These are phyloP conservation scores for Vireo altiloquus DNA, from an alignment of 2,113 vertebrate species.

Conservation along the genomic window DNA sequence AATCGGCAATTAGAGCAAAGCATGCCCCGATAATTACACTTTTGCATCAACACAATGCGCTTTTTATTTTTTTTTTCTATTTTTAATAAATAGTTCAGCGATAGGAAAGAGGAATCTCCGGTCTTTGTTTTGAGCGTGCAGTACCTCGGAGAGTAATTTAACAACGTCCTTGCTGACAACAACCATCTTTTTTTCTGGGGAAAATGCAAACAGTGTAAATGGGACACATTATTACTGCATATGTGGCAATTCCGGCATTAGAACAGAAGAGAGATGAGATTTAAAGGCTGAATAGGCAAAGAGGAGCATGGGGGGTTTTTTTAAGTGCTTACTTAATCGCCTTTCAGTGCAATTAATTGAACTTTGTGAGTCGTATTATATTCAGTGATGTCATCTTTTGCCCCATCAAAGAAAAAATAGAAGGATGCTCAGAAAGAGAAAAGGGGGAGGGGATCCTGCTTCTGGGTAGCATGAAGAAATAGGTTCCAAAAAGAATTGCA, in stretches of 20 bases:
- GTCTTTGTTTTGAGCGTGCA: neutral
- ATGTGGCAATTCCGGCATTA: neutral
- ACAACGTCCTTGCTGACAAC: neutral
- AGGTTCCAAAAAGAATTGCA: neutral
- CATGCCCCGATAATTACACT: neutral
- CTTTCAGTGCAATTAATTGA: conserved; percentile 21
- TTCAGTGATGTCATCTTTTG: neutral
- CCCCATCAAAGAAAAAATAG: neutral
- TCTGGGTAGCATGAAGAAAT: neutral
- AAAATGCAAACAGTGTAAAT: neutral
- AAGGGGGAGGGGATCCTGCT: neutral
- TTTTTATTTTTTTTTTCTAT: rapidly evolving
- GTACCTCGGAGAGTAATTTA: neutral
- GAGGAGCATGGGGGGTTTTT: neutral
- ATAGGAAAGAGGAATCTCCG: neutral
- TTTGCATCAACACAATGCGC: neutral
- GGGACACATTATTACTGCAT: neutral
- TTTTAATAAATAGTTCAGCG: neutral
- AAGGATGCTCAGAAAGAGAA: neutral
- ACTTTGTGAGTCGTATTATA: conserved; percentile 23
- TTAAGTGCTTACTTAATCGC: neutral
- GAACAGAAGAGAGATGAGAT: neutral
- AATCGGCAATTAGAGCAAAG: neutral
- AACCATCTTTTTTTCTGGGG: neutral
- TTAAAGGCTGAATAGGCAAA: neutral